These are phyloP conservation scores for Anaspis maculata DNA, from an alignment of 2,888 invertebrate genomes.

Conservation along the genomic window DNA sequence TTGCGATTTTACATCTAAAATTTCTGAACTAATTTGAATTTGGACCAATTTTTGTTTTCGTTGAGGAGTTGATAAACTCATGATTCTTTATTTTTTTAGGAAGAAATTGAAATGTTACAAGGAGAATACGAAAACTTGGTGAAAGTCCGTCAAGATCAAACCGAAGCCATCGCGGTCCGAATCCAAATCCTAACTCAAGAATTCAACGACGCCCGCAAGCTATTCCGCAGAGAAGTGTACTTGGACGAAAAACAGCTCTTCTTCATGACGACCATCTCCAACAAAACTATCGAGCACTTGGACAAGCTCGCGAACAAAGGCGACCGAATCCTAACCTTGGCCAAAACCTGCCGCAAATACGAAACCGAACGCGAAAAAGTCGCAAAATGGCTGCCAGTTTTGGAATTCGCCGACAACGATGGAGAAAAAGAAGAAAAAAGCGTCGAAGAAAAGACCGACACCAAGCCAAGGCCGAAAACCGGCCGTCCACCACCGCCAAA, in stretches of 20 bases:
- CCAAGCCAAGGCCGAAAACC: constrained; percentile 6
- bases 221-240: constrained; percentile 24
- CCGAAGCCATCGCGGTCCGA: too few relatives aligned
- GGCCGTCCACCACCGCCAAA: constrained; percentile 9
- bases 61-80: too few relatives aligned
- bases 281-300: constrained; percentile 42
- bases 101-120: background rate
- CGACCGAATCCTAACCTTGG: constrained; percentile 46
- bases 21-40: too few relatives aligned
- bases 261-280: constrained; percentile 34
- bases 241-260: constrained; percentile 25
- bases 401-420: background rate
- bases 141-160: constrained; percentile 18
- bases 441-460: constrained; percentile 6
- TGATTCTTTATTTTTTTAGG: too few relatives aligned
- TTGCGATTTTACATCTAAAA: too few relatives aligned
- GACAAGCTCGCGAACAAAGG: constrained; percentile 42
- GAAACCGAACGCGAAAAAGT: constrained; percentile 48
- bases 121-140: background rate
- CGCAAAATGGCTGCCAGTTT: constrained; percentile 18
- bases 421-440: constrained; percentile 2
- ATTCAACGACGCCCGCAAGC: too few relatives aligned
- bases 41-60: too few relatives aligned
- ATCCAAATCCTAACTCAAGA: too few relatives aligned
- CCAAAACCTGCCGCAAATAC: constrained; percentile 48